phyloP scores from a whole-genome alignment of 2,797 vertebrate species.

The Delichon dasypus region DNA sequence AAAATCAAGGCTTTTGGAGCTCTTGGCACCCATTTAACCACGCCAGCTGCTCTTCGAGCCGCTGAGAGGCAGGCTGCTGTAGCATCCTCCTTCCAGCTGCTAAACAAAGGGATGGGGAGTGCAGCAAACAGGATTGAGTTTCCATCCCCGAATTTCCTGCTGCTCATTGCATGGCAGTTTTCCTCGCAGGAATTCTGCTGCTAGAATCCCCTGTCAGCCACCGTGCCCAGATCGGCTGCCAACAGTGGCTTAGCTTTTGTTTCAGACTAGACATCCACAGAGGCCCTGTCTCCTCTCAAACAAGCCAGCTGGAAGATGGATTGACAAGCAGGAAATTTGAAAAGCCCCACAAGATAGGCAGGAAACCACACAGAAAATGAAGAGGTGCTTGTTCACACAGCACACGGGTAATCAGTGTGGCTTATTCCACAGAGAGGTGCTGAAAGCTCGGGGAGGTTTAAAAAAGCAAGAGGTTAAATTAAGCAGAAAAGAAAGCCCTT shows the following conservation, averaged over 20 bases:
- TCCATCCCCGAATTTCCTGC: neutral
- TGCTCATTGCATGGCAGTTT: neutral
- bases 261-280: neutral
- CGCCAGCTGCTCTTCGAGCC: neutral
- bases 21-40: neutral
- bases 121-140: neutral
- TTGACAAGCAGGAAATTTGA: neutral
- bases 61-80: neutral
- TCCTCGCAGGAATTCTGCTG: neutral
- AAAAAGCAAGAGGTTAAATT: neutral
- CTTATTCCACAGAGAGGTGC: neutral
- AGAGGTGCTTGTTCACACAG: neutral
- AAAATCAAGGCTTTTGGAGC: neutral
- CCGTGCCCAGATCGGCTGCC: neutral
- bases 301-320: neutral
- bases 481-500: neutral
- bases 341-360: neutral
- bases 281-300: neutral
- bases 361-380: neutral
- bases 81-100: neutral
- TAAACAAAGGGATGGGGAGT: neutral
- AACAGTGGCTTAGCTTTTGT: conserved; percentile 9
- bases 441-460: neutral
- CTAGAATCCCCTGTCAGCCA: neutral
- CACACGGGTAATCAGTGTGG: neutral